These are phyloP conservation scores for Plebejus argus DNA, from an alignment of 2,888 invertebrate species.

Conservation along the genomic window DNA sequence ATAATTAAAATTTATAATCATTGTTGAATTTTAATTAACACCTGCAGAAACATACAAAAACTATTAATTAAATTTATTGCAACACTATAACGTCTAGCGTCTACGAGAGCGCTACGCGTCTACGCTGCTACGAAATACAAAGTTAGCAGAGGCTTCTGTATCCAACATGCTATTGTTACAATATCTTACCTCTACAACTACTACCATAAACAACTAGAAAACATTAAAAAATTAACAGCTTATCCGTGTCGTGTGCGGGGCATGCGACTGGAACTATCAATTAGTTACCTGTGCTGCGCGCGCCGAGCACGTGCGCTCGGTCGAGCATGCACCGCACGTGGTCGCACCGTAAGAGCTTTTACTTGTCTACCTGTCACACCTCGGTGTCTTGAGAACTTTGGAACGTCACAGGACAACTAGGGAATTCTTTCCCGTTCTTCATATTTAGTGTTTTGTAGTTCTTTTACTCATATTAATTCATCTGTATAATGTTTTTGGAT, in stretches of 20 bases:
- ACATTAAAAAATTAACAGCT: conserved; percentile 13
- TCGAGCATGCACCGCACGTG: conserved; percentile 63
- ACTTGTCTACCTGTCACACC: conserved; percentile 45
- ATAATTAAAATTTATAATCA: too few relatives aligned
- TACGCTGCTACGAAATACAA: neutral
- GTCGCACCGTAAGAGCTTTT: conserved; percentile 50
- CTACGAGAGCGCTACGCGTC: neutral
- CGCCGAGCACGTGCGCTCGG: conserved; percentile 60
- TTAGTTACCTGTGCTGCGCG: conserved; percentile 54
- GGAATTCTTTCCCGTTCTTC: neutral
- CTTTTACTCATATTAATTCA: neutral
- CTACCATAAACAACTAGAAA: neutral
- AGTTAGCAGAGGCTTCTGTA: too few relatives aligned
- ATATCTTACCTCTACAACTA: neutral
- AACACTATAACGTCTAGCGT: neutral
- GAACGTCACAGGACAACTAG: neutral
- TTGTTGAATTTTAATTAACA: too few relatives aligned
- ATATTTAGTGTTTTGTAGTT: neutral
- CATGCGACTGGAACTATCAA: conserved; percentile 40
- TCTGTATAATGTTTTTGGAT: neutral
- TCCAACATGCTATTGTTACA: neutral
- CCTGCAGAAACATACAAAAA: too few relatives aligned
- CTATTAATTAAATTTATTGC: neutral
- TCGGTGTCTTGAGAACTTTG: neutral
- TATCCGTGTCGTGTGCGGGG: conserved; percentile 16